Evolutionary conservation across 2,797 vertebrate genomes (phyloP).

Genomic region (Micrastur ruficollis): DNA sequence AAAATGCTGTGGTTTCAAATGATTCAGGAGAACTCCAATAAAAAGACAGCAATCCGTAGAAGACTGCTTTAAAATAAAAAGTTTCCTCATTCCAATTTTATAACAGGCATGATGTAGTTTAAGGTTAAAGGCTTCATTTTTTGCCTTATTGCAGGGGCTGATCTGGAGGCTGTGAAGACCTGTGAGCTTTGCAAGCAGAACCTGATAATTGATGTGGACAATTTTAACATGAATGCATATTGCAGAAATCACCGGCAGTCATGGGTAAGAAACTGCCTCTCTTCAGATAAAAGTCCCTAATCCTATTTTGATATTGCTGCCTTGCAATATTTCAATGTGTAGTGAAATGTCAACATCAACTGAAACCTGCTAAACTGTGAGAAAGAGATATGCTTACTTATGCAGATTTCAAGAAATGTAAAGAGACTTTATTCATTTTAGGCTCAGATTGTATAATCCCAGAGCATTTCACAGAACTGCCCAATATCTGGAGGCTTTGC

Average conservation of each 20-base stretch:
- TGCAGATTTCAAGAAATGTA: neutral
- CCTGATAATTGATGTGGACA: slow-evolving; percentile 35
- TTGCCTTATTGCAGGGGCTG: slow-evolving; percentile 52
- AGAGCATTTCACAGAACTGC: neutral
- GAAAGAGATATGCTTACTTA: neutral
- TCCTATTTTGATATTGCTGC: neutral
- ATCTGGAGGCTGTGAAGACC: slow-evolving; percentile 54
- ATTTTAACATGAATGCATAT: slow-evolving; percentile 47
- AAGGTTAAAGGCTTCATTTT: neutral
- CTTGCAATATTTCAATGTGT: neutral
- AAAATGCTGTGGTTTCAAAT: neutral
- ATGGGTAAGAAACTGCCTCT: slow-evolving; percentile 27
- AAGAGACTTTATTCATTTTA: neutral
- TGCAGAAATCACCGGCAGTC: slow-evolving; percentile 60
- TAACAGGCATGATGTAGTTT: neutral
- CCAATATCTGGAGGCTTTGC: neutral
- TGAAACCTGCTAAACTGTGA: neutral
- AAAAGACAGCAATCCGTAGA: neutral
- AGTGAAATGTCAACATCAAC: neutral
- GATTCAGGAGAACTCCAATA: neutral
- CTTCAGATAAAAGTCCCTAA: neutral
- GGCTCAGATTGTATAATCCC: neutral
- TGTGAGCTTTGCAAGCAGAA: slow-evolving; percentile 70
- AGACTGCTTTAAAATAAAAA: neutral
- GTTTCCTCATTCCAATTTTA: neutral